Base-by-base conservation (phyloP, 2,888 invertebrate genomes). In the Gerris lacustris region DNA sequence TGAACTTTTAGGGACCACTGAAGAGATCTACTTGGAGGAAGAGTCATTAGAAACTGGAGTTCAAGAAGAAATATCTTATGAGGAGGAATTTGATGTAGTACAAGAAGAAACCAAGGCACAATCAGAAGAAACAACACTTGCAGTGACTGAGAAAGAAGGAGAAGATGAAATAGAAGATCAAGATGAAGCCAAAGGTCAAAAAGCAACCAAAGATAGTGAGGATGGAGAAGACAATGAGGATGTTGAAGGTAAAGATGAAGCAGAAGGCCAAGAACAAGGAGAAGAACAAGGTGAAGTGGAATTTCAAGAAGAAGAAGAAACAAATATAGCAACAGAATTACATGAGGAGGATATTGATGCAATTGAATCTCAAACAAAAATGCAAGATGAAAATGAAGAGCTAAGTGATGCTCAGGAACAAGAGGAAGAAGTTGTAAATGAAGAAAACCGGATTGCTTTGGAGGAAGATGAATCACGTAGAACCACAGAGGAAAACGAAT, bases 251-350 rank as follows among this genome's bases (percentile, higher is more conserved):
- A 15, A 7, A 45, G 45, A 45, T 6, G 69, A 71, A 82, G 82
- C 76, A 79, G 83, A 74, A 82, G 82, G 78, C 9, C 45, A 69
- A 18, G 45, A 0, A 45, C 0, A 45, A 11, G n/a, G n/a, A 18
- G 18, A 69, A 6, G 11, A n/a, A 1, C 17, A n/a, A 6, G 47
- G 31, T 18, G 18, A 44, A 66, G 45, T 64, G 18, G n/a, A 17
- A 18, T 6, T 45, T n/a, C 64, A 45, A 18, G 69, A 69, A 18
- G 69, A 69, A 31, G 31, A 31, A 31, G 31, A 31, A 31, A 31
- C 31, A 1, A 1, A 31, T 31, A 31, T 31, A 31, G 4, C 31
- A 31, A 31, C 31, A 31, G 31, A 31, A 31, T 31, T 31, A 31
- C 1, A 31, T 31, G 31, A 31, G 31, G 31, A 31, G 31, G 31